These are phyloP conservation scores for Sinella curviseta DNA, from an alignment of 1,140 invertebrate species.

Conservation along the genomic window DNA sequence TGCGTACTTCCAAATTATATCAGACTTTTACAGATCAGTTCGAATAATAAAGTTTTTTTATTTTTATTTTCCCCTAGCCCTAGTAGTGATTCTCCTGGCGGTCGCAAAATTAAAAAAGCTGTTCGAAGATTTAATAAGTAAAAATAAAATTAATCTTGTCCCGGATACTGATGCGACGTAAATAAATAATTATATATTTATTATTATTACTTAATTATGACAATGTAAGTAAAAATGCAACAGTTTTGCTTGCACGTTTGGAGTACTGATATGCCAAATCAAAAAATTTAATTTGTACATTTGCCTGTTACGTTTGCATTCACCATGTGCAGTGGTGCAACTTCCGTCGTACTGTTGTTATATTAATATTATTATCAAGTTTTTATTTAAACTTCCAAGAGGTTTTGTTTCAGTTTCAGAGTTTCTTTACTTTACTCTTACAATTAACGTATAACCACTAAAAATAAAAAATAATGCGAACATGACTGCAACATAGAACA, in stretches of 20 bases:
- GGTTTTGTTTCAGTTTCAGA: background rate
- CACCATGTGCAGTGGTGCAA: background rate
- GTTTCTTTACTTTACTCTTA: background rate
- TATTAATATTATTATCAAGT: background rate
- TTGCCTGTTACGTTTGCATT: background rate
- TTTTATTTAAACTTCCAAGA: background rate
- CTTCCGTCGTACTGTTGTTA: background rate
- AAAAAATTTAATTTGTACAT: background rate
- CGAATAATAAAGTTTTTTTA: no score
- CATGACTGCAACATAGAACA: background rate
- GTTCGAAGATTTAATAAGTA: background rate
- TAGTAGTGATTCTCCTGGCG: background rate
- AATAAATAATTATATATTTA: background rate
- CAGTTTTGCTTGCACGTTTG: background rate
- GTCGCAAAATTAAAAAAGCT: conserved; percentile 6
- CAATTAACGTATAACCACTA: background rate
- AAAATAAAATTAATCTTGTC: background rate
- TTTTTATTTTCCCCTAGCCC: no score
- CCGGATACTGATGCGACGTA: background rate
- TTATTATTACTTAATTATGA: background rate
- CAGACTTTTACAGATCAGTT: no score
- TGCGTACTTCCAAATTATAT: no score
- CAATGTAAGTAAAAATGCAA: background rate
- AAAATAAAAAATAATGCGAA: background rate
- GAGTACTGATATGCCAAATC: background rate